Conservation (phyloP, 2,888 invertebrate genomes). For the Maniola hyperantus region DNA sequence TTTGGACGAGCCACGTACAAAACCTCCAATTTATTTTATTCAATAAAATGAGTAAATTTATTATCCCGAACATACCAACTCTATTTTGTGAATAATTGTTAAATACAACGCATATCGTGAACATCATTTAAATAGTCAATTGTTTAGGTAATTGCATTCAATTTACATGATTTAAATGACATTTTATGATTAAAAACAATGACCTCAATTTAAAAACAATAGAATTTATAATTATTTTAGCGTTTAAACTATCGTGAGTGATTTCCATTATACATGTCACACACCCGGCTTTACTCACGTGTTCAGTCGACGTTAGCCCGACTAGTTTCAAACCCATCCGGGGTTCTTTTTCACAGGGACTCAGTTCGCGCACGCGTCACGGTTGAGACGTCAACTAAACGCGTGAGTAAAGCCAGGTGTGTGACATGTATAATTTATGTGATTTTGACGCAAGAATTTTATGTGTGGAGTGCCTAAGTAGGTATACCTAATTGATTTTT, state of each 20-base stretch:
- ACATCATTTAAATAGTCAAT: slow-evolving; percentile 29
- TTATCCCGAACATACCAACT: slow-evolving; percentile 3
- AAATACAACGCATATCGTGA: slow-evolving; percentile 19
- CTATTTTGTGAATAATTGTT: slow-evolving; percentile 18
- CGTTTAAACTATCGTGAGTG: no score
- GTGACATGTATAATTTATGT: no score
- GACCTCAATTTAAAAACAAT: not conserved
- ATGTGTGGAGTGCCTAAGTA: no score
- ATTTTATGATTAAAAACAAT: not conserved
- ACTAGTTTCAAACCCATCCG: no score
- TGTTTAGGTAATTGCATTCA: slow-evolving; percentile 37
- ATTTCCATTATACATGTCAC: no score
- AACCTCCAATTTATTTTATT: slow-evolving; percentile 3
- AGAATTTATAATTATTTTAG: slow-evolving; percentile 6
- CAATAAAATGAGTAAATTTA: slow-evolving; percentile 6
- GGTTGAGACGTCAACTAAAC: no score
- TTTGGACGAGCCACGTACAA: slow-evolving; percentile 3
- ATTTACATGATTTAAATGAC: slow-evolving; percentile 34
- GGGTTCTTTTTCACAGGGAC: no score
- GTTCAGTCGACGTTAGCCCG: no score
- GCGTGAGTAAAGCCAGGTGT: no score
- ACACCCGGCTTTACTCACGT: no score
- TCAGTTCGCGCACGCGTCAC: no score
- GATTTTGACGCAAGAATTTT: not conserved
- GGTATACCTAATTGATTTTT: no score